Conservation (phyloP, 1,140 invertebrate species). For the Phenacoccus solenopsis region DNA sequence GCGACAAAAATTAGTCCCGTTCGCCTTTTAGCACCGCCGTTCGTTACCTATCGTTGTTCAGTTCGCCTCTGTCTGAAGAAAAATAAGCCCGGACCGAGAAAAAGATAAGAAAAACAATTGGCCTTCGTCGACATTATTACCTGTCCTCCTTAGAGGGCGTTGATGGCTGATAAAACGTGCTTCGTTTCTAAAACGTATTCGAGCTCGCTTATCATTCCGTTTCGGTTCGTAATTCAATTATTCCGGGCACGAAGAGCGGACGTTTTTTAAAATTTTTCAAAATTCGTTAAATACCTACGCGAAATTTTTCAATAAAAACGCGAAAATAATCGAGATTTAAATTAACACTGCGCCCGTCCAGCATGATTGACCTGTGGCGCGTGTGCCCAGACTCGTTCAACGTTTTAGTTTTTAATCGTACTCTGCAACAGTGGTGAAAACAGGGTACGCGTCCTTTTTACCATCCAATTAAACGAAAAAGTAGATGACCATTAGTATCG, state of each 20-base stretch:
- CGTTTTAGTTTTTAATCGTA: neutral
- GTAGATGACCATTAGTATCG: too few species aligned
- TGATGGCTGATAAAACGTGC: slow-evolving; percentile 1
- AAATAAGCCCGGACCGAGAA: neutral
- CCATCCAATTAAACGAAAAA: too few species aligned
- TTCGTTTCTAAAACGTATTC: neutral
- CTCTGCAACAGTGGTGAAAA: too few species aligned
- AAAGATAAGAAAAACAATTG: neutral
- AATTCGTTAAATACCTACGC: neutral
- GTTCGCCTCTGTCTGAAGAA: too few species aligned
- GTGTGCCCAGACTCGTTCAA: neutral
- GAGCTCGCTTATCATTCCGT: neutral
- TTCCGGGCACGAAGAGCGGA: neutral
- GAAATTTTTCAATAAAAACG: neutral
- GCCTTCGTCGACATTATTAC: slow-evolving; percentile 1
- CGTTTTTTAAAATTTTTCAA: neutral
- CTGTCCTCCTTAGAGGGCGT: neutral
- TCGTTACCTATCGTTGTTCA: too few species aligned
- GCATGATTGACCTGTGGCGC: neutral
- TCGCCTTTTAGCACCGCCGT: too few species aligned
- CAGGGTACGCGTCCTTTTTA: too few species aligned
- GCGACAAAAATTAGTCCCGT: too few species aligned
- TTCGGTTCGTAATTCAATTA: neutral
- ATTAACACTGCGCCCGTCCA: neutral
- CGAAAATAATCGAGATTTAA: neutral